A percentile compares a stretch with the other conserved stretches of the same genome.
These are phyloP conservation scores for Odontocolon sp. DNA, from an alignment of 2,888 invertebrate genomes.

Conservation along the genomic window DNA sequence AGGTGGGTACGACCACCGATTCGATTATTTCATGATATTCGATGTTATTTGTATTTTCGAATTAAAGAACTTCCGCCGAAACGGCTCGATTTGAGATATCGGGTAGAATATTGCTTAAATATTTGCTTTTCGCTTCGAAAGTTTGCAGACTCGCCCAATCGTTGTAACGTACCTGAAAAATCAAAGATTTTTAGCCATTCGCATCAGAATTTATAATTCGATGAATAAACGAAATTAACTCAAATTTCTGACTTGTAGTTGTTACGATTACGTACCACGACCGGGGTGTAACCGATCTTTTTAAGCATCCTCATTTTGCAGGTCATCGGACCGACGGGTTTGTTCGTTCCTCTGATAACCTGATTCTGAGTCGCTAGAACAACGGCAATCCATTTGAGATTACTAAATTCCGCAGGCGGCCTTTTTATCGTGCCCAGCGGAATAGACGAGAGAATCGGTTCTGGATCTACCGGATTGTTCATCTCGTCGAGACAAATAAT, in stretches of 20 bases:
- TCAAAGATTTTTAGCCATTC: neutral
- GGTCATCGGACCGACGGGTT: constrained; percentile 81
- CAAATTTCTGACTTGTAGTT: neutral
- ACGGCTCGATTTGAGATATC: neutral
- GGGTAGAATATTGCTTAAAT: constrained; percentile 30
- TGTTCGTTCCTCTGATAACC: constrained; percentile 39
- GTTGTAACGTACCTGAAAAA: constrained; percentile 83
- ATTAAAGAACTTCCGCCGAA: constrained; percentile 26
- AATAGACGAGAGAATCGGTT: constrained; percentile 63
- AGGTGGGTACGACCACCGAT: neutral
- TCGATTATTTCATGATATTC: constrained; percentile 14
- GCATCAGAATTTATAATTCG: neutral
- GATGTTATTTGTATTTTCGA: constrained; percentile 25
- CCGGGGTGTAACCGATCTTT: constrained; percentile 81
- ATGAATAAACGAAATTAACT: no score
- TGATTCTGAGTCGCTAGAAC: constrained; percentile 80
- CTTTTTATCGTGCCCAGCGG: constrained; percentile 64
- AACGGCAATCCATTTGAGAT: constrained; percentile 83
- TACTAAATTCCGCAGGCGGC: constrained; percentile 60
- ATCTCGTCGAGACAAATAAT: constrained; percentile 83
- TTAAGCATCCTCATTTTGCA: constrained; percentile 86
- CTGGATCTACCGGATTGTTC: constrained; percentile 80
- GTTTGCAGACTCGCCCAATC: constrained; percentile 80
- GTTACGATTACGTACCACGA: constrained; percentile 69
- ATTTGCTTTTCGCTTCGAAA: constrained; percentile 74